A percentile compares a stretch with the other conserved stretches of the same genome.
Conservation (phyloP, 2,113 vertebrate species). For the Nematolebias whitei region DNA sequence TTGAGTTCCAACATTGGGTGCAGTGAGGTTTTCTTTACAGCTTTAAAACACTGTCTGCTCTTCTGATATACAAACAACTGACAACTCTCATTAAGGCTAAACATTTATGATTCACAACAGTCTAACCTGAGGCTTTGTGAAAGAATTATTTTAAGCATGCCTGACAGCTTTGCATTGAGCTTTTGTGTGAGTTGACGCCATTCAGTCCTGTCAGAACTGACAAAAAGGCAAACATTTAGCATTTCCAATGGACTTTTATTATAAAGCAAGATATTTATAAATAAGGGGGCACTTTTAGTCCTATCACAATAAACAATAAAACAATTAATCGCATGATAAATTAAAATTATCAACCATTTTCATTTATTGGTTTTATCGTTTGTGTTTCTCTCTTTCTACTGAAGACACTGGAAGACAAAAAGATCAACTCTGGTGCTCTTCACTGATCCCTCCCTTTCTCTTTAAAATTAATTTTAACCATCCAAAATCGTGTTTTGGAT, state of each 20-base stretch:
- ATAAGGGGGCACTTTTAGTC: too few species aligned
- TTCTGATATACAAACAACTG: neutral
- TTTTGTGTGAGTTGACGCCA: neutral
- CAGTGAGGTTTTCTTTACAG: slow-evolving; percentile 2
- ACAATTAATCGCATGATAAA: too few species aligned
- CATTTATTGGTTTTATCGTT: too few species aligned
- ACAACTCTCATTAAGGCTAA: slow-evolving; percentile 8
- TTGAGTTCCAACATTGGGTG: slow-evolving; percentile 3
- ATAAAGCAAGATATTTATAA: neutral
- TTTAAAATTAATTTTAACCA: too few species aligned
- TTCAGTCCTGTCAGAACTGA: slow-evolving; percentile 20
- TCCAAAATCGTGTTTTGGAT: too few species aligned
- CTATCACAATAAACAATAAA: too few species aligned
- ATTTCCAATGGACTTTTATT: neutral
- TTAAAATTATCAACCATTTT: too few species aligned
- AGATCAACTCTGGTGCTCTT: too few species aligned
- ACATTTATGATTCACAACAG: slow-evolving; percentile 10
- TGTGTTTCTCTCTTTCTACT: too few species aligned
- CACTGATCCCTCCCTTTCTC: too few species aligned
- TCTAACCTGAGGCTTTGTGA: slow-evolving; percentile 17
- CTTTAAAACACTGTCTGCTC: slow-evolving; percentile 1
- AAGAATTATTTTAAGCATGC: slow-evolving; percentile 19
- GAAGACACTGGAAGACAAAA: too few species aligned
- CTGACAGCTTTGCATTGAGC: slow-evolving; percentile 8
- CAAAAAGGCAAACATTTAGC: slow-evolving; percentile 4